phyloP scores from a whole-genome alignment of 2,797 vertebrate genomes.

The Dallia pectoralis region DNA sequence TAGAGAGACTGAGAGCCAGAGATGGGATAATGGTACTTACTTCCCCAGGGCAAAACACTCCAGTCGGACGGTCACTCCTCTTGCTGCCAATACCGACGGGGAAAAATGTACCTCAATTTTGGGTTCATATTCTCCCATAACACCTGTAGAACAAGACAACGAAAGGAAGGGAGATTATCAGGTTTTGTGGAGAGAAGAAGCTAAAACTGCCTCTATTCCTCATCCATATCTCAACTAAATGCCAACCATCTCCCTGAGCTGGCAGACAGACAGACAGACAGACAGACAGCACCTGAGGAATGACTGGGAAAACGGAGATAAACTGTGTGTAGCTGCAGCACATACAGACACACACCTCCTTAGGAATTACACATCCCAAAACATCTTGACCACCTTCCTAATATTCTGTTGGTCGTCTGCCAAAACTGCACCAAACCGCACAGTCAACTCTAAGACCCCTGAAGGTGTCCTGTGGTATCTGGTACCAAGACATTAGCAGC shows the following conservation, averaged over 20 bases:
- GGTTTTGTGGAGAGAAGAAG: no score
- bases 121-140: conserved; percentile 98
- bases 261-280: conserved; percentile 6
- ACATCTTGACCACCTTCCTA: no score
- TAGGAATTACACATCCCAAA: no score
- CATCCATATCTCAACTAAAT: background rate
- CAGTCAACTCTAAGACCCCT: no score
- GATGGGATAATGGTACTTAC: conserved; percentile 79
- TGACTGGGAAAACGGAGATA: conserved; percentile 12
- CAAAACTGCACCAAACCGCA: no score
- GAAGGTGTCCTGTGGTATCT: no score
- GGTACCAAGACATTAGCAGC: no score
- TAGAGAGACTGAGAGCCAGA: no score
- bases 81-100: conserved; percentile 85
- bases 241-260: conserved; percentile 12
- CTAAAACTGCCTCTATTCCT: conserved; percentile 13
- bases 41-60: conserved; percentile 98
- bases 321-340: conserved; percentile 3
- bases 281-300: conserved; percentile 8
- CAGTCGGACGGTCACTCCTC: conserved; percentile 88
- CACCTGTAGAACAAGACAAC: conserved; percentile 78
- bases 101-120: conserved; percentile 98
- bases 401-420: no score
- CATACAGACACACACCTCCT: no score
- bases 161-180: conserved; percentile 36